Base-by-base conservation (phyloP, 2,113 vertebrate genomes). In the Suricata suricatta region DNA sequence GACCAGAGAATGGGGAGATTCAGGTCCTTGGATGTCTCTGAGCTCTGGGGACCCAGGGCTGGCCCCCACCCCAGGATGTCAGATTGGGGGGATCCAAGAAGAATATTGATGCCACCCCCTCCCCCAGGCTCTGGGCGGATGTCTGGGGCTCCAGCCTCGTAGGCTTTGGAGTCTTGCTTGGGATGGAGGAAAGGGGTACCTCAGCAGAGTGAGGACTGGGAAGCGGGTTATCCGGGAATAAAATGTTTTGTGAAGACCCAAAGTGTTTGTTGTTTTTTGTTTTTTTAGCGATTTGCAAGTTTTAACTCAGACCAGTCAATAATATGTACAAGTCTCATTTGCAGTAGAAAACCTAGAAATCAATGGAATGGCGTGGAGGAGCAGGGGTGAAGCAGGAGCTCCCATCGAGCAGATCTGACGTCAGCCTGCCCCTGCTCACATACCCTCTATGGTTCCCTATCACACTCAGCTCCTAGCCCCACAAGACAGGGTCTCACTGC, bases 41-140 rank as follows among this genome's bases (percentile, higher is more conserved):
- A 99, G 99, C 92, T 89, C 99, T 82, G 33, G 97, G 89, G 98
- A 97, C 41, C 98, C 98, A 0, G 98, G 98, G 1, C 98, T 99
- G 7, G 0, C 10, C 0, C 99, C 99, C 0, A 0, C 9, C 0
- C 98, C 7, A 98, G 99, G 52, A 44, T 96, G 0, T 98, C 98
- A 98, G 82, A 98, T 95, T 0, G 6, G 41, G 3, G 99, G 52
- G 23, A 35, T 52, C 27, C 35, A 33, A 64, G 99, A 3, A 1
- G 99, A 4, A 0, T 38, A 2, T 66, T 98, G 29, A 98, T 97
- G 0, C 96, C 96, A 97, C 3, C 96, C 97, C 0, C 93, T 5
- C 23, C 68, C 50, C 33, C 38, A 4, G 5, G 47, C 50, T 11
- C 13, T 29, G 7, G n/a, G n/a, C 83, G 54, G 25, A 15, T 38